Conservation (phyloP, 1,140 invertebrate species). For the Coenobita brevimanus region DNA sequence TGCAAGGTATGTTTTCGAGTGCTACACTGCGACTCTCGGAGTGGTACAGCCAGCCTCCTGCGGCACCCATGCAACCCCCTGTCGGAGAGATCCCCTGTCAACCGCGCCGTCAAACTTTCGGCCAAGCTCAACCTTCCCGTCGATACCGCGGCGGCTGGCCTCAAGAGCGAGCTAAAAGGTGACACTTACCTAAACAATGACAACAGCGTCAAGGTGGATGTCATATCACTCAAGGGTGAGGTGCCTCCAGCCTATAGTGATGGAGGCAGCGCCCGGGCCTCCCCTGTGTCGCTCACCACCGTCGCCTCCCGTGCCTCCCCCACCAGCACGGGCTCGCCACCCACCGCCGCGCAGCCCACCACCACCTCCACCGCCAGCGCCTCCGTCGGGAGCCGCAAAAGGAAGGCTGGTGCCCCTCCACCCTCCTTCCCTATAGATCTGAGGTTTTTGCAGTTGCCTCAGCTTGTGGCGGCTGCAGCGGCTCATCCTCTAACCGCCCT, state of each 20-base stretch:
- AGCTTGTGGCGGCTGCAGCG: conserved; percentile 65
- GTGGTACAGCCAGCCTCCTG: conserved; percentile 67
- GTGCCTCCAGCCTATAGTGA: neutral
- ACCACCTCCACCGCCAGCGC: conserved; percentile 56
- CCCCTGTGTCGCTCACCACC: conserved; percentile 59
- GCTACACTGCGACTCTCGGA: conserved; percentile 69
- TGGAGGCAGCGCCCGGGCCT: conserved; percentile 51
- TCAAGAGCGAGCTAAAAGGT: conserved; percentile 46
- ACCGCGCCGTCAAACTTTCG: conserved; percentile 62
- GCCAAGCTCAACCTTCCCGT: conserved; percentile 67
- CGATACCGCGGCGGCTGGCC: conserved; percentile 45
- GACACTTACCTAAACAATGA: conserved; percentile 52
- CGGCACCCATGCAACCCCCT: conserved; percentile 69
- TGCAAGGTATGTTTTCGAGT: conserved; percentile 69
- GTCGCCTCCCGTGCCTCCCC: conserved; percentile 59
- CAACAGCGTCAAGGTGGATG: conserved; percentile 38
- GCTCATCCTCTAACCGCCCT: conserved; percentile 62
- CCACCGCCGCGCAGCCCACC: conserved; percentile 61
- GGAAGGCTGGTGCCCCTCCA: conserved; percentile 58
- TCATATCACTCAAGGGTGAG: conserved; percentile 36
- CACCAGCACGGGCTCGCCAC: conserved; percentile 64
- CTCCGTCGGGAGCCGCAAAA: conserved; percentile 60
- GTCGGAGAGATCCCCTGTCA: conserved; percentile 69
- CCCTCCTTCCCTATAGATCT: conserved; percentile 66
- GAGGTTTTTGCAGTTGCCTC: conserved; percentile 64